Evolutionary conservation across 2,113 vertebrate genomes (phyloP), one percentile per base, ranked within the genome.

Genomic region (Hyaena hyaena): DNA sequence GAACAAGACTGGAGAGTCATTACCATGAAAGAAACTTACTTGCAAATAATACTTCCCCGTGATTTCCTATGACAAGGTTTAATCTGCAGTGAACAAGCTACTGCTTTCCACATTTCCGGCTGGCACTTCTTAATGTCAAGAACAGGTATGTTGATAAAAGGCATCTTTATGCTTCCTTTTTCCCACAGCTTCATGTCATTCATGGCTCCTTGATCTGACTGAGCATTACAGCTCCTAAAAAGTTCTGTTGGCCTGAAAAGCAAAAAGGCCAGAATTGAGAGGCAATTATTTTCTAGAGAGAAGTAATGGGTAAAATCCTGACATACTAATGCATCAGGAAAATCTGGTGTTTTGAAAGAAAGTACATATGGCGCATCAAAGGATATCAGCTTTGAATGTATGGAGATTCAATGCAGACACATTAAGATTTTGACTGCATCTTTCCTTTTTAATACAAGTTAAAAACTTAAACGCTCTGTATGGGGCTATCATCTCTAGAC

Each of bases 111-210:
- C 99, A 99, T 99, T 98, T 99, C 99, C 0, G 99, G 99, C 2
- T 99, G 99, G 97, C 99, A 99, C 98, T 99, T 99, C 96, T 99
- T 99, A 98, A 99, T 99, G 98, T 99, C 99, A 92, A 99, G 99
- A 96, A 99, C 99, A 0, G 99, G 99, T 95, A 99, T 99, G 98
- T 99, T 99, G 99, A 99, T 99, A 98, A 99, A 99, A 0, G 99
- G 99, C 99, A 99, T 99, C 98, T 99, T 99, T 98, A 99, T 99
- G 24, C 99, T 99, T 28, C 99, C 99, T 58, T 99, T 99, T 97
- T 99, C 99, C 99, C 99, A 99, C 1, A 99, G 99, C 98, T 99
- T 99, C 98, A 99, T 99, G 98, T 99, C 99, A 76, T 99, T 99
- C 99, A 99, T 99, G 93, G 99, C 99, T 77, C 99, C 99, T 98